Base-by-base conservation (phyloP, 2,113 vertebrate genomes). In the Bambusicola thoracicus region DNA sequence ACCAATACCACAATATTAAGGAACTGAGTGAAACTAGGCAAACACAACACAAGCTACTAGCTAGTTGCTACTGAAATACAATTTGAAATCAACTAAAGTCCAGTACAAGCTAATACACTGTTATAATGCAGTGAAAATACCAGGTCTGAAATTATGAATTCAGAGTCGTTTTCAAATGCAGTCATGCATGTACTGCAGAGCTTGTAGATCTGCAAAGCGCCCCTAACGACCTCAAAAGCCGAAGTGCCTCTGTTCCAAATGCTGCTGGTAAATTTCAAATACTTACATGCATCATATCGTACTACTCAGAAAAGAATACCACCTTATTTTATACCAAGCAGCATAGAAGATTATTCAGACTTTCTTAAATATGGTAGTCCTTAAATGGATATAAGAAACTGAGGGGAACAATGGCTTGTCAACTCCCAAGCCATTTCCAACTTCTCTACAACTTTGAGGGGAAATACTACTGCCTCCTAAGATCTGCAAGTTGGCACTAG, bases 241-340 rank as follows among this genome's bases (percentile, higher is more conserved):
- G 41, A 34, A 61, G 61, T 0, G 0, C 8, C 17, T 66, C 63
- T 1, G 4, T 32, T 69, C 38, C 58, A 59, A 59, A 68, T 0
- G 0, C 55, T 86, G 40, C 55, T 58, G 43, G 78, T 32, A 82
- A 56, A 40, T 10, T 1, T 5, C 4, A 0, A 62, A 36, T 20
- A 61, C 56, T 43, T 4, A 0, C 51, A 46, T 1, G 25, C 41
- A 36, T 10, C 30, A 0, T 7, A 43, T 0, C 3, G 1, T 10
- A 25, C 6, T 32, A 11, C 61, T 32, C 1, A 1, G 74, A 34
- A 41, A 72, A 43, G 34, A 72, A 29, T 2, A 20, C 7, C n/a
- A 5, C 19, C 1, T n/a, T 13, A 40, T 65, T 20, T 49, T 34
- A 29, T 1, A 56, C 10, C 36, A 40, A 51, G 48, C 66, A 68